phyloP scores from a whole-genome alignment of 35 echinoderm and acorn worm species.

The Apostichopus parvimensis region DNA sequence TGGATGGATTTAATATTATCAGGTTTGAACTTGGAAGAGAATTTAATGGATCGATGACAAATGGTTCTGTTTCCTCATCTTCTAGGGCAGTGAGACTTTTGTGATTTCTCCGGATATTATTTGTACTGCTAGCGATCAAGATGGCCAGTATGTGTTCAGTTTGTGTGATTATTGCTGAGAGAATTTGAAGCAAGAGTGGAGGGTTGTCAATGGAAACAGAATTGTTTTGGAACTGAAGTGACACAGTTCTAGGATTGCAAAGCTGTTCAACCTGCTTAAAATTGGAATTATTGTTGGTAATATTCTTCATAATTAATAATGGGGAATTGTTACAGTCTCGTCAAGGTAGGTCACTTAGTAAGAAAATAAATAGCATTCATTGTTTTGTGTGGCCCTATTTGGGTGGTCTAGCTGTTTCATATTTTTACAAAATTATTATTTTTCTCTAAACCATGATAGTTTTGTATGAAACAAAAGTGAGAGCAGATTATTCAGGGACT shows the following conservation, averaged over 20 bases:
- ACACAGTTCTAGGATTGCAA: background rate
- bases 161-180: background rate
- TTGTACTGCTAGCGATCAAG: background rate
- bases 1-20: background rate
- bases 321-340: constrained; percentile 12
- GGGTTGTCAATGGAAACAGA: background rate
- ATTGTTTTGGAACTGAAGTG: background rate
- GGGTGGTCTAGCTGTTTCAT: no score
- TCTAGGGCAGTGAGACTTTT: no score
- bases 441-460: no score
- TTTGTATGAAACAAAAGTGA: no score
- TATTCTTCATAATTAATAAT: background rate
- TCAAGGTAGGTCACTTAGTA: constrained; percentile 3
- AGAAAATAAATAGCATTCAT: no score
- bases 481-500: no score
- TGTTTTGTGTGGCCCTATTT: no score
- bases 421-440: no score
- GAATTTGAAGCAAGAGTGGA: background rate
- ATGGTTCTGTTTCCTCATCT: constrained; percentile 21
- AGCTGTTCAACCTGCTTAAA: background rate
- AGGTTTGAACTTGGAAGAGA: background rate
- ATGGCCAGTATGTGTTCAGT: background rate
- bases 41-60: constrained; percentile 32
- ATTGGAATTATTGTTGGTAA: background rate
- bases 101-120: background rate